phyloP scores from a whole-genome alignment of 2,113 vertebrate species.

The Oriolus oriolus region DNA sequence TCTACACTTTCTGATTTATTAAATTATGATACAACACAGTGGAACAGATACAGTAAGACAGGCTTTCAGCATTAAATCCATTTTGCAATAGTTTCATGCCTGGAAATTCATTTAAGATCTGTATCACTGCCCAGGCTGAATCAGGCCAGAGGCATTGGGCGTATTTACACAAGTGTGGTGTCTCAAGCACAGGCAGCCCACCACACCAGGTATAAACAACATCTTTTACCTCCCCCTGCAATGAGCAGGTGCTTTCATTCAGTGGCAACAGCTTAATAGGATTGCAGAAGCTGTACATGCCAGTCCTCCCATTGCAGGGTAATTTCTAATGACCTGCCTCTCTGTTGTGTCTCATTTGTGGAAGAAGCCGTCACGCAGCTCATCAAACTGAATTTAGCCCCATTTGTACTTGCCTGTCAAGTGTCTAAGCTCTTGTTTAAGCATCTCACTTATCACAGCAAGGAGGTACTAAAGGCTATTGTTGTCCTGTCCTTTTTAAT shows the following conservation, averaged over 20 bases:
- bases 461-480: slow-evolving; percentile 24
- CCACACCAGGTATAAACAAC: neutral
- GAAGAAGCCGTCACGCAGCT: neutral
- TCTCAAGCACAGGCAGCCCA: neutral
- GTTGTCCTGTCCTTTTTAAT: slow-evolving; percentile 38
- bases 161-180: fast-evolving
- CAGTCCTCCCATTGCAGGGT: neutral
- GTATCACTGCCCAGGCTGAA: neutral
- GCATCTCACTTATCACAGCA: neutral
- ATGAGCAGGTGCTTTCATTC: neutral
- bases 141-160: neutral
- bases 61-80: neutral
- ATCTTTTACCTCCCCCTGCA: neutral
- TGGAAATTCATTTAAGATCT: neutral
- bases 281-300: neutral
- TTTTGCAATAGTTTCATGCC: neutral
- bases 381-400: slow-evolving; percentile 31
- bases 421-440: neutral
- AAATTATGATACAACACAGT: neutral
- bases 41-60: neutral
- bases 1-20: neutral
- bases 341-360: neutral
- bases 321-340: slow-evolving; percentile 1
- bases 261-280: neutral
- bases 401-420: slow-evolving; percentile 25